Base-by-base conservation (phyloP, 2,113 vertebrate genomes). In the Athene cunicularia region DNA sequence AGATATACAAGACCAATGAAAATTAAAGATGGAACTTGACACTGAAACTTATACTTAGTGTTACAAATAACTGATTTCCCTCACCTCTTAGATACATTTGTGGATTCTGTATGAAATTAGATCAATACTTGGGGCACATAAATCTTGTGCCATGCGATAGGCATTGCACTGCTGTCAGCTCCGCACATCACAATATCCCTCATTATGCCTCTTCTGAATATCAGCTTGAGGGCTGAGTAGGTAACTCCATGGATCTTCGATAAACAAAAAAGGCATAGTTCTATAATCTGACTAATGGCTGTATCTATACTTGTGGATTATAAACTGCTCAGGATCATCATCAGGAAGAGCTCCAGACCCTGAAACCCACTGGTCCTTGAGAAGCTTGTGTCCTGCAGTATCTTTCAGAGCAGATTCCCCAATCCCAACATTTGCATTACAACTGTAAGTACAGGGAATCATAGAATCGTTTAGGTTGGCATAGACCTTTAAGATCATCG, bases 371-470 rank as follows among this genome's bases (percentile, higher is more conserved):
- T 1, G 2, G 23, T 49, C 21, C 35, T 59, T 32, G 32, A 58
- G 58, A 77, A 85, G 11, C 2, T 59, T 8, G 3, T 50, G 23
- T 80, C 30, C 19, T 53, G 24, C 15, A 67, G 20, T 43, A 9
- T 8, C 35, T 70, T 87, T 45, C 53, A 45, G 49, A 91, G 53
- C 35, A 55, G 16, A 47, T 75, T 75, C 28, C 43, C 11, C 0
- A 0, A 39, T 13, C 53, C 1, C 8, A 21, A 2, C 11, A 35
- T 60, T 13, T 56, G 16, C 12, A 49, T 14, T 88, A 28, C 15
- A 75, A 27, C 27, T 49, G 22, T 37, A 80, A 90, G 19, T 56
- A 52, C 4, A 3, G 8, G 49, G 27, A 63, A 62, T 16, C 20
- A 12, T 2, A 49, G 19, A 67, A 62, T 8, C 12, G 13, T 8